Conservation (phyloP, 2,888 invertebrate genomes). For the Eristalis intricaria region DNA sequence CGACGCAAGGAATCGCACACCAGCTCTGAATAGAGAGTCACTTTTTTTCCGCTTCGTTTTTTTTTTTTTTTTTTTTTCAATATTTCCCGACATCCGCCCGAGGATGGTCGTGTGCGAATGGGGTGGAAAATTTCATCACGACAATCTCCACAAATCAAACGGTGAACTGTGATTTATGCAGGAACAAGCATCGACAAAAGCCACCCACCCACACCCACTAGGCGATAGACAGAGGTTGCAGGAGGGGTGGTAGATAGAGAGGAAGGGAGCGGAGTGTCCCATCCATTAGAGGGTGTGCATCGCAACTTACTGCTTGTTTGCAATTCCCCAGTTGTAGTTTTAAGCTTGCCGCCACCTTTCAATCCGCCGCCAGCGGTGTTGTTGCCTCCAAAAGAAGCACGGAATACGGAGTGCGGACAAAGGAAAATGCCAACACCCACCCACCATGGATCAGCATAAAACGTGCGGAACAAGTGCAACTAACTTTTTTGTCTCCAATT, state of each 20-base stretch:
- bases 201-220: constrained; percentile 14
- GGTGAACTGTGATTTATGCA: constrained; percentile 64
- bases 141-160: constrained; percentile 57
- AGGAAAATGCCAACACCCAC: constrained; percentile 32
- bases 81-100: constrained; percentile 50
- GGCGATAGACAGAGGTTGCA: constrained; percentile 4
- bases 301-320: constrained; percentile 38
- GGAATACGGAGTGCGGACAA: not conserved
- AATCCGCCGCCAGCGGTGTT: not conserved
- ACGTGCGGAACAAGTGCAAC: constrained; percentile 70
- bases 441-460: constrained; percentile 50
- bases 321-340: constrained; percentile 25
- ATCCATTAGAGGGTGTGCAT: constrained; percentile 57
- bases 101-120: not conserved
- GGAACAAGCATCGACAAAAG: constrained; percentile 61
- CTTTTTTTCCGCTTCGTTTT: not conserved
- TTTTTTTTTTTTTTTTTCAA: constrained; percentile 33
- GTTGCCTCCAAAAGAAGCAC: constrained; percentile 24
- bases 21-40: not conserved
- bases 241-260: not conserved
- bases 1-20: constrained; percentile 20
- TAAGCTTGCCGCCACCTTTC: constrained; percentile 26
- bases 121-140: constrained; percentile 52
- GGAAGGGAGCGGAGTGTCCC: constrained; percentile 18
- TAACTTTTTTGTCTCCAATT: constrained; percentile 71